Conservation (phyloP, 1,140 invertebrate species). For the Cotesia glomerata region DNA sequence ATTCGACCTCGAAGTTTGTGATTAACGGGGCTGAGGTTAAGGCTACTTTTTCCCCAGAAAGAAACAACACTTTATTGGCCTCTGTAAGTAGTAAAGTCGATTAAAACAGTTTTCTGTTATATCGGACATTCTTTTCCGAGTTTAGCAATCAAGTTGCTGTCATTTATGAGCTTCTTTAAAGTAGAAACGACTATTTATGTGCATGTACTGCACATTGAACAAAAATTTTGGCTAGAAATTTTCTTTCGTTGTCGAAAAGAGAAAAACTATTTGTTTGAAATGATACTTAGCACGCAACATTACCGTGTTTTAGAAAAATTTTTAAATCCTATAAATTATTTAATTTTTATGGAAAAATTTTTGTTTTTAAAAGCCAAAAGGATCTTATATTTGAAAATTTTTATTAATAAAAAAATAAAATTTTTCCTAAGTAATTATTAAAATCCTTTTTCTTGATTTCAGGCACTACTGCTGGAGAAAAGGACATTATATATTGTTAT, state of each 20-base stretch:
- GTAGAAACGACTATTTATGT: background rate
- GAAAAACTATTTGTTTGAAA: no score
- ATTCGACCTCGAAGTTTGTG: background rate
- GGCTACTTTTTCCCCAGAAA: conserved; percentile 6
- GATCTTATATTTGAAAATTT: no score
- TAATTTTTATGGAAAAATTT: no score
- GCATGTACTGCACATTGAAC: background rate
- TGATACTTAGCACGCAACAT: no score
- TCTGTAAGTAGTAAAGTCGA: conserved; percentile 63
- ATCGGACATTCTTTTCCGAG: background rate
- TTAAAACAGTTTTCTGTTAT: conserved; percentile 49
- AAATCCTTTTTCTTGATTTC: background rate
- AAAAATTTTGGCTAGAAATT: background rate
- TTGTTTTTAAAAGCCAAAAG: no score
- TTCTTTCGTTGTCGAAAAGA: background rate
- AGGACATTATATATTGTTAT: no score
- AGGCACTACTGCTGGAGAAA: background rate
- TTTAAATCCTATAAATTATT: no score
- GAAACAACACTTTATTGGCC: conserved; percentile 57
- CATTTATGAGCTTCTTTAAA: background rate
- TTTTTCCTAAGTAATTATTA: background rate
- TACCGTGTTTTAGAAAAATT: no score
- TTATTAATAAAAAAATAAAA: no score
- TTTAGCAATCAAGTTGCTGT: background rate
- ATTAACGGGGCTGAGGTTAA: conserved; percentile 11